Evolutionary conservation across 2,888 invertebrate species (phyloP), one percentile per base, ranked within the genome.

Genomic region (Nymphalis polychloros): DNA sequence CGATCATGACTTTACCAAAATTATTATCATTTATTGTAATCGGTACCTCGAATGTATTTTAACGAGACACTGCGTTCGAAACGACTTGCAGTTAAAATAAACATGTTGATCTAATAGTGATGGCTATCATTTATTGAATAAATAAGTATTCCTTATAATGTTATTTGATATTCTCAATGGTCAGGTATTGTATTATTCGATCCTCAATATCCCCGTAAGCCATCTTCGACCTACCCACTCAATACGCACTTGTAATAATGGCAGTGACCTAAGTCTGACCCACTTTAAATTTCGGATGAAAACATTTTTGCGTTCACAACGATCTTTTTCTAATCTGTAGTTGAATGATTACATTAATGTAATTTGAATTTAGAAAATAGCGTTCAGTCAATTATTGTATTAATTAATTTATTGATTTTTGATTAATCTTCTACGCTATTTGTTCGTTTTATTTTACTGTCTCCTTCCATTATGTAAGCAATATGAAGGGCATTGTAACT

Each of bases 181-280:
- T 57, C 41, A 46, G 17, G 57, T 57, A 20, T 49, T 49, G 35
- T 61, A 61, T 64, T 50, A 64, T 62, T 55, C 49, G 64, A 61
- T 57, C 27, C 4, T 16, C 41, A n/a, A 27, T 55, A 64, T 57
- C 50, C 41, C 59, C 59, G 55, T 68, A 50, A 68, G 61, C 60
- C 59, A 59, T 59, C 67, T 65, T 65, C 69, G 55, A 62, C 52
- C 65, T 65, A 59, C 69, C 69, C 62, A 63, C 64, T 69, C 69
- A 62, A 57, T 57, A 68, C 63, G 55, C 68, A 68, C 64, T 66
- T 68, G 63, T 57, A 66, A 65, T 63, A 68, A 71, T 68, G 68
- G 65, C 68, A 71, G 68, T 71, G 68, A 71, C 68, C 71, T 66
- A 68, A 66, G 68, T 31, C 47, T 71, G 71, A 68, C 71, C 71